A percentile compares a stretch with the other conserved stretches of the same genome.
Conservation (phyloP, 2,113 vertebrate species). For the Colaptes auratus region DNA sequence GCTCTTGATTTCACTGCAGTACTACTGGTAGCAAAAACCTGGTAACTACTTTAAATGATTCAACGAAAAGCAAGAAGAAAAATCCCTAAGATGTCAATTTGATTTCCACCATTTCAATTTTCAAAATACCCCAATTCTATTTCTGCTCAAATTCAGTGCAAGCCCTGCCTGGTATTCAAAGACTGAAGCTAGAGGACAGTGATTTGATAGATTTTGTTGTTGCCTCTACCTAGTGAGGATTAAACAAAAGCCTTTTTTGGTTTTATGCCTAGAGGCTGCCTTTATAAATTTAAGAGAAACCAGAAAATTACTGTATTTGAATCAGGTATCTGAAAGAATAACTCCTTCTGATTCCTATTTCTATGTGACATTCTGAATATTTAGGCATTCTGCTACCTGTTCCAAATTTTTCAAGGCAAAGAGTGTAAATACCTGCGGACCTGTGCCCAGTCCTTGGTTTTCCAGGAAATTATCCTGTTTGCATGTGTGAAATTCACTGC, state of each 20-base stretch:
- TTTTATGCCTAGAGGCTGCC: not conserved
- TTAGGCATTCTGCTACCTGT: not conserved
- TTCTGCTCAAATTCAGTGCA: not conserved
- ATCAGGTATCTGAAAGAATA: not conserved
- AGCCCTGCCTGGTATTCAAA: not conserved
- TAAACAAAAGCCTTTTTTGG: not conserved
- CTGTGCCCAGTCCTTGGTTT: not conserved
- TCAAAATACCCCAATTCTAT: not conserved
- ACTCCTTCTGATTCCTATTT: not conserved
- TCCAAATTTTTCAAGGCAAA: not conserved
- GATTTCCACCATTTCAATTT: not conserved
- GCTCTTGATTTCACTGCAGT: not conserved
- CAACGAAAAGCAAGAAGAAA: not conserved
- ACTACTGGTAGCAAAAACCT: not conserved
- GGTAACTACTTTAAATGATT: not conserved
- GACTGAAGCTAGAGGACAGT: not conserved
- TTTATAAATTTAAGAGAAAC: not conserved
- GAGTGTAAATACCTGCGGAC: not conserved
- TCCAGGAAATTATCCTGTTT: not conserved
- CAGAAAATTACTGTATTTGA: not conserved
- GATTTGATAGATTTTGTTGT: not conserved
- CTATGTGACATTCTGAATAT: not conserved
- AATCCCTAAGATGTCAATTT: not conserved
- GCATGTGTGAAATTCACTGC: not conserved
- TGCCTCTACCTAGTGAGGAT: not conserved